phyloP scores from a whole-genome alignment of 2,797 vertebrate species.

The Nyctalus aviator region DNA sequence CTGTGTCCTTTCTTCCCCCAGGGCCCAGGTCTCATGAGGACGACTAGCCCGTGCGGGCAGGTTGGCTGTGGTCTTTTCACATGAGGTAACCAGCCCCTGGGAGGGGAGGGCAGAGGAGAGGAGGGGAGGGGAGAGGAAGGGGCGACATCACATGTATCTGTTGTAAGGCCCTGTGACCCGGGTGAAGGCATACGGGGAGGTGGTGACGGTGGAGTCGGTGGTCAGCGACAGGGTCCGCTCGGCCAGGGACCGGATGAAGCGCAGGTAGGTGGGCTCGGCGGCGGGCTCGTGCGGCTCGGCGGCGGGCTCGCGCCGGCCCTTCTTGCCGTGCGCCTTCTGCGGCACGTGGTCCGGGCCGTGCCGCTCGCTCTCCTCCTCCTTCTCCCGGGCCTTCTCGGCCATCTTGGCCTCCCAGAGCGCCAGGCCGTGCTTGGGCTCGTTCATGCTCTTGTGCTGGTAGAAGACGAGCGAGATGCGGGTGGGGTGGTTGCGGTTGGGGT shows the following conservation, averaged over 20 bases:
- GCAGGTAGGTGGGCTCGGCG: slow-evolving; percentile 92
- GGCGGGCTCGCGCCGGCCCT: slow-evolving; percentile 93
- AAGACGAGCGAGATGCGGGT: slow-evolving; percentile 98
- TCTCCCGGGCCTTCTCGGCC: slow-evolving; percentile 97
- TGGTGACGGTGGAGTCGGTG: slow-evolving; percentile 96
- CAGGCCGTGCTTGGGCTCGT: slow-evolving; percentile 97
- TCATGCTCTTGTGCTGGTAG: slow-evolving; percentile 99
- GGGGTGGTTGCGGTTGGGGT: slow-evolving; percentile 95
- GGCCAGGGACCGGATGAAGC: slow-evolving; percentile 94
- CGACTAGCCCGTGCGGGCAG: slow-evolving; percentile 50
- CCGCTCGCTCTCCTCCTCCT: slow-evolving; percentile 96
- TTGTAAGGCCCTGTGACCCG: slow-evolving; percentile 99
- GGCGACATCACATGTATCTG: slow-evolving; percentile 91
- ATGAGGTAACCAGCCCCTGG: slow-evolving; percentile 87
- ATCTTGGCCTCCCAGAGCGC: slow-evolving; percentile 98
- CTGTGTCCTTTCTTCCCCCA: slow-evolving; percentile 73
- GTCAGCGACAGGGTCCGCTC: slow-evolving; percentile 94
- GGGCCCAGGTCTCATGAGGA: slow-evolving; percentile 51
- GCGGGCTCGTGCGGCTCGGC: slow-evolving; percentile 89
- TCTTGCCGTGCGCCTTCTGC: slow-evolving; percentile 93
- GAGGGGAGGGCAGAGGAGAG: neutral
- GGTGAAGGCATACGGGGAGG: slow-evolving; percentile 98
- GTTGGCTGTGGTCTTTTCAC: slow-evolving; percentile 71
- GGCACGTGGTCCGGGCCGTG: slow-evolving; percentile 94
- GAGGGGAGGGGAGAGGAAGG: neutral